phyloP scores from a whole-genome alignment of 2,888 invertebrate genomes.

The Lithophane ornitopus region DNA sequence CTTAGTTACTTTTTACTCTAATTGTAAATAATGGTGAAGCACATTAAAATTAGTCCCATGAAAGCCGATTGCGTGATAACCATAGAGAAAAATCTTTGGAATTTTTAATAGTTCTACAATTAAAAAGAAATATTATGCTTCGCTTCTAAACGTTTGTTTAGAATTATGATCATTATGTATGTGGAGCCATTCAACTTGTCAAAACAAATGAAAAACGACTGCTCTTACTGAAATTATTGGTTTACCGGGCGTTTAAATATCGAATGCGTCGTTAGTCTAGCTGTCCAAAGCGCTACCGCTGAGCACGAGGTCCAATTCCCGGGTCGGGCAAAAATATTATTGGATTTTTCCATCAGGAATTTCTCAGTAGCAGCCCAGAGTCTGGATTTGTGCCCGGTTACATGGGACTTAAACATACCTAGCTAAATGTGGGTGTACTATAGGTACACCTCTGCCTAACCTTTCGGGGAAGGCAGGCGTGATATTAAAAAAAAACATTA shows the following conservation, averaged over 20 bases:
- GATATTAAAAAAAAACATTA: too few species aligned
- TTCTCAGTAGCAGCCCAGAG: too few species aligned
- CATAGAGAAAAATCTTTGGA: slow-evolving; percentile 35
- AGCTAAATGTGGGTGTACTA: too few species aligned
- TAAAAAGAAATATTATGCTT: slow-evolving; percentile 40
- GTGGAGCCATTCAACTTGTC: neutral
- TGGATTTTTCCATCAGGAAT: too few species aligned
- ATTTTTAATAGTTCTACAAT: slow-evolving; percentile 30
- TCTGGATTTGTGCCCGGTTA: too few species aligned
- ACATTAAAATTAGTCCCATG: slow-evolving; percentile 26
- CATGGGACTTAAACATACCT: too few species aligned
- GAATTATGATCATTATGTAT: slow-evolving; percentile 18
- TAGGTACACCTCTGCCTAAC: too few species aligned
- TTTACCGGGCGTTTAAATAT: neutral
- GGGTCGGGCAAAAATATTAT: too few species aligned
- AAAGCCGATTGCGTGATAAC: slow-evolving; percentile 49
- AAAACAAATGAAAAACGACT: slow-evolving; percentile 13
- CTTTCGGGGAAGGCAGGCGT: too few species aligned
- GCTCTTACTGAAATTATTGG: neutral
- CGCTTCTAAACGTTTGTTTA: slow-evolving; percentile 8
- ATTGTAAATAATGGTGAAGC: slow-evolving; percentile 1
- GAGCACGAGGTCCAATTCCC: too few species aligned
- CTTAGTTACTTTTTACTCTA: neutral
- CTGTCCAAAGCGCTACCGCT: too few species aligned
- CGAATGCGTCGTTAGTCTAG: too few species aligned